A percentile compares a stretch with the other conserved stretches of the same genome.
phyloP scores from a whole-genome alignment of 2,113 vertebrate species.

The Podiceps cristatus region DNA sequence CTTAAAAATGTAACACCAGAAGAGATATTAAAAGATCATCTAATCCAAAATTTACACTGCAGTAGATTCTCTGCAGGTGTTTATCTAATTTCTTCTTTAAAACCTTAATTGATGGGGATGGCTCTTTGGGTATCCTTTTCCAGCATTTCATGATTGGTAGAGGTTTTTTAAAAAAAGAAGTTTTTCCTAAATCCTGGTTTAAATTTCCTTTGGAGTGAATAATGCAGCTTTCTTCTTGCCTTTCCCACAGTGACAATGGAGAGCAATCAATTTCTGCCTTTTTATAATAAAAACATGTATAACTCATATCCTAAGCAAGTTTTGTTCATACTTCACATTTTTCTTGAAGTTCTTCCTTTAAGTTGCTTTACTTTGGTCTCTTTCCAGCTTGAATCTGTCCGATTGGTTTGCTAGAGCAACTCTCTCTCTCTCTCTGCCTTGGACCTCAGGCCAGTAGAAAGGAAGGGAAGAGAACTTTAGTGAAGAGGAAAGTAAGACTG shows the following conservation, averaged over 20 bases:
- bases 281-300: not conserved
- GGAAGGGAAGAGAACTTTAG: not conserved
- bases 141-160: not conserved
- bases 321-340: not conserved
- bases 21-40: not conserved
- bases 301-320: not conserved
- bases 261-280: not conserved
- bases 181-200: not conserved
- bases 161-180: not conserved
- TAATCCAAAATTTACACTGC: not conserved
- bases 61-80: not conserved
- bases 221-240: not conserved
- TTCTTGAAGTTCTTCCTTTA: not conserved
- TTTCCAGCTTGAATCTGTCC: not conserved
- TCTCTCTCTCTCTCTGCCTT: not conserved
- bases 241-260: not conserved
- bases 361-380: not conserved
- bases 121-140: not conserved
- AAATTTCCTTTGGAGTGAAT: not conserved
- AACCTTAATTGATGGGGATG: not conserved
- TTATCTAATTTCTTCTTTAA: not conserved
- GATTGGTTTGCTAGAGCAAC: not conserved
- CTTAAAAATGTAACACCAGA: not conserved
- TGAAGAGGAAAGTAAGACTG: not conserved
- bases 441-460: not conserved